Evolutionary conservation across 2,113 vertebrate genomes (phyloP), one percentile per base, ranked within the genome.

Genomic region (Tursiops truncatus): DNA sequence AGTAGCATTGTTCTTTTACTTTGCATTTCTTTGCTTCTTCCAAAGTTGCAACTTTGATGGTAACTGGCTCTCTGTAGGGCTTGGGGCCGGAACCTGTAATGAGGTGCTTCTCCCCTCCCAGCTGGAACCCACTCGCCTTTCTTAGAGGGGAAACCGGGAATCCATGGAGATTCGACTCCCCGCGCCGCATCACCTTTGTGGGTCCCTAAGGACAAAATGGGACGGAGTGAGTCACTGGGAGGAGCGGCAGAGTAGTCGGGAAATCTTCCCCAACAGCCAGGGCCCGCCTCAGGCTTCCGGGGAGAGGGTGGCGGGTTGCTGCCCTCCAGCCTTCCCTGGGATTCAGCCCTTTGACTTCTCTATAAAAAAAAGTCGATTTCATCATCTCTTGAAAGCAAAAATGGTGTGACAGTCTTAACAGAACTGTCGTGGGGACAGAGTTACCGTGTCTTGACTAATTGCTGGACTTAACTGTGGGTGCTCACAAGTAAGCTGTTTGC

Each of bases 171-270:
- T 0, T 13, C 2, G 7, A 0, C 20, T 53, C 15, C 47, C 9
- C 47, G 17, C 3, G 10, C 63, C 41, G 77, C 86, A 23, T 87
- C 44, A 1, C 11, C 13, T 53, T 21, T 81, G 17, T 47, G 31
- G 41, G 70, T 47, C 31, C 93, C 36, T 38, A 15, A 63, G 47
- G 68, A 63, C n/a, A 63, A 3, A 76, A 9, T 5, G 56, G 0
- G 1, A 2, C 36, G 0, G 21, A 81, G 87, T 0, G 33, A 80
- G 91, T 70, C 36, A 5, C 23, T 0, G 9, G 38, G 38, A 68
- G 33, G 28, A 58, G 15, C 8, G 3, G 74, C 41, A 18, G 82
- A 60, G 14, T 3, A 0, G 6, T 21, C 13, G 7, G 4, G 62
- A 13, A 58, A 36, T 23, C 28, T 74, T 33, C 25, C 8, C 9